Percentiles rank a stretch among this genome's conserved stretches.
Evolutionary conservation across 2,888 invertebrate species (phyloP).

Genomic region (Campoplex nolae): DNA sequence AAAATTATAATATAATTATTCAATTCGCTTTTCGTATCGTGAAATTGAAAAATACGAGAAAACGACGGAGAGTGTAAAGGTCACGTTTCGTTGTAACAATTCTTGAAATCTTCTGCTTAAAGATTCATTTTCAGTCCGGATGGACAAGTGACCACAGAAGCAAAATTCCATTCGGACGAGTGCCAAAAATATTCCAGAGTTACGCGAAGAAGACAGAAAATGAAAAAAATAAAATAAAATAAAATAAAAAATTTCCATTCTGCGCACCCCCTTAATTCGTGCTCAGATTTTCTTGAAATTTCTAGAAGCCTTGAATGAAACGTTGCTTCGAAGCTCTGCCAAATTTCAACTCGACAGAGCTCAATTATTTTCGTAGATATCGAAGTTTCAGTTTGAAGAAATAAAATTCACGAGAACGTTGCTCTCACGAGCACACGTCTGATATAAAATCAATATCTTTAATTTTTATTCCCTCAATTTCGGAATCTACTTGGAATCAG

Average conservation of each 20-base stretch:
- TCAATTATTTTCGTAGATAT: neutral
- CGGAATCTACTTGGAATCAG: neutral
- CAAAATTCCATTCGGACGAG: too few relatives aligned
- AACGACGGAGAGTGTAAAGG: too few relatives aligned
- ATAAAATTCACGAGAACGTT: neutral
- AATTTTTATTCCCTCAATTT: neutral
- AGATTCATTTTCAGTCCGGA: too few relatives aligned
- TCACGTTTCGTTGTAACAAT: too few relatives aligned
- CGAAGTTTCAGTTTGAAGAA: neutral
- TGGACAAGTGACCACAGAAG: too few relatives aligned
- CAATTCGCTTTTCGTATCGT: too few relatives aligned
- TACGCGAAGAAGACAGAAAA: neutral
- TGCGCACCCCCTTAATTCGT: neutral
- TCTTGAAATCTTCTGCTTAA: too few relatives aligned
- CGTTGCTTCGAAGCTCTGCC: neutral
- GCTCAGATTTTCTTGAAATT: neutral
- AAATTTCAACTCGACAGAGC: neutral
- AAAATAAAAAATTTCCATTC: neutral
- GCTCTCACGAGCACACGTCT: neutral
- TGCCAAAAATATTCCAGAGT: neutral
- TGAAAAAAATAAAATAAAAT: neutral
- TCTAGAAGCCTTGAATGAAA: neutral
- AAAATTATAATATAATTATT: too few relatives aligned
- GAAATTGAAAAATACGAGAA: too few relatives aligned
- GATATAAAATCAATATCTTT: neutral